A percentile compares a stretch with the other conserved stretches of the same genome.
phyloP scores from a whole-genome alignment of 2,888 invertebrate species.

The Harpalus rubripes region DNA sequence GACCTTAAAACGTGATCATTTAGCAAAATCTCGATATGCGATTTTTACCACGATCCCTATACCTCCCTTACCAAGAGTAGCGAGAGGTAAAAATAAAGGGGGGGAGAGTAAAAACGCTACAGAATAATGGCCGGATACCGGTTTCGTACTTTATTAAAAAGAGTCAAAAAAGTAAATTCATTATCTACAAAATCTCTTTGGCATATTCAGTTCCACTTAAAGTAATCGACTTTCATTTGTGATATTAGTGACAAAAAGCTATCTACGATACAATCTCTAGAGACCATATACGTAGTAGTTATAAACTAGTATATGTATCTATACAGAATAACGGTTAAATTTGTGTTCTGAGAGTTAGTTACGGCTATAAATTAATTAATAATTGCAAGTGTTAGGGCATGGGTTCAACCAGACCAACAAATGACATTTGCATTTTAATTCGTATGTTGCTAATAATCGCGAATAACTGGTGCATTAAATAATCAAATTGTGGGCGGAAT shows the following conservation, averaged over 20 bases:
- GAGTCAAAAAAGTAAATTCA: background rate
- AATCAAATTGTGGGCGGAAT: conserved; percentile 62
- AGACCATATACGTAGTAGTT: conserved; percentile 15
- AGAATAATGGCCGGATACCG: too few relatives aligned
- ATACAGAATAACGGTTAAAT: conserved; percentile 21
- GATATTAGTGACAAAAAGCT: conserved; percentile 25
- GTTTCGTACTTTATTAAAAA: too few relatives aligned
- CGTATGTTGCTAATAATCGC: conserved; percentile 53
- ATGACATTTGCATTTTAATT: conserved; percentile 58
- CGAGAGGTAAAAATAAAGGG: too few relatives aligned
- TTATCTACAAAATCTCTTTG: conserved; percentile 2
- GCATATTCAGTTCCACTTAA: background rate
- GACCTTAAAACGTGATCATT: too few relatives aligned
- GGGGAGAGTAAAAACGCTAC: too few relatives aligned
- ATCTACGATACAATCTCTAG: conserved; percentile 19
- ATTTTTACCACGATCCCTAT: too few relatives aligned
- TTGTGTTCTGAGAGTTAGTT: conserved; percentile 7
- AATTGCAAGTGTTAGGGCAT: conserved; percentile 41
- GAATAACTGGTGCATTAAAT: conserved; percentile 62
- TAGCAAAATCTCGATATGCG: too few relatives aligned
- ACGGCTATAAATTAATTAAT: conserved; percentile 57
- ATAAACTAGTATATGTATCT: background rate
- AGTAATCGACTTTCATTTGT: conserved; percentile 17
- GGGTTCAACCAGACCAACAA: conserved; percentile 25
- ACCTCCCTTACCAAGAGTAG: too few relatives aligned